Base-by-base conservation (phyloP, 2,113 vertebrate genomes). In the Rhabdornis inornatus region DNA sequence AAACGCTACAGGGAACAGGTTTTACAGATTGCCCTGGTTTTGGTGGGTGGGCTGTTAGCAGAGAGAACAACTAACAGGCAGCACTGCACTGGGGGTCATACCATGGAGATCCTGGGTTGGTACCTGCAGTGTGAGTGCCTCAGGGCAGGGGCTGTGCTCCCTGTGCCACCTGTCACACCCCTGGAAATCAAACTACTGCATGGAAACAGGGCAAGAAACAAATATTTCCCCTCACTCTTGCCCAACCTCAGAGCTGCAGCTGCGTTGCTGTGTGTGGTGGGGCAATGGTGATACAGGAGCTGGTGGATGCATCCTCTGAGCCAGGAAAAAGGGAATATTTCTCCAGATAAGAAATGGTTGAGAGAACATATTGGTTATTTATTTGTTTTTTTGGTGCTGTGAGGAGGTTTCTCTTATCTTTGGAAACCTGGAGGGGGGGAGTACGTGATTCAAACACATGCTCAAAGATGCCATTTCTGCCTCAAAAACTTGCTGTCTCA, bases 351-450 rank as follows among this genome's bases (percentile, higher is more conserved):
- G 86, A 93, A 94, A 52, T 4, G 11, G 53, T 45, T 69, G 66
- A 65, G 56, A 83, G 71, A 90, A 79, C 31, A 37, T 49, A 47
- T 61, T 63, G 60, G 56, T 90, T 94, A 92, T 94, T 95, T 96
- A 89, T 92, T 90, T 90, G 57, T 25, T 80, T 94, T 44, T 90
- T 65, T 65, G 71, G 81, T 95, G 75, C 85, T 94, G 59, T 50
- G 31, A 60, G 84, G 82, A 87, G 68, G 84, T 66, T 87, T 95
- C 55, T 95, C 30, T 87, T 69, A 49, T 12, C 35, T 10, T n/a
- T 63, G 55, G 78, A 76, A 59, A 55, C 60, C 47, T 13, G 17
- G 8, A 33, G 1, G 16, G 6, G 15, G 12, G 8, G 7, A 52
- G 37, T 40, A 68, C 35, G 72, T 89, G 79, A 39, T 96, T 82